Conservation (phyloP, 2,888 invertebrate species). For the Sialis fuliginosa region DNA sequence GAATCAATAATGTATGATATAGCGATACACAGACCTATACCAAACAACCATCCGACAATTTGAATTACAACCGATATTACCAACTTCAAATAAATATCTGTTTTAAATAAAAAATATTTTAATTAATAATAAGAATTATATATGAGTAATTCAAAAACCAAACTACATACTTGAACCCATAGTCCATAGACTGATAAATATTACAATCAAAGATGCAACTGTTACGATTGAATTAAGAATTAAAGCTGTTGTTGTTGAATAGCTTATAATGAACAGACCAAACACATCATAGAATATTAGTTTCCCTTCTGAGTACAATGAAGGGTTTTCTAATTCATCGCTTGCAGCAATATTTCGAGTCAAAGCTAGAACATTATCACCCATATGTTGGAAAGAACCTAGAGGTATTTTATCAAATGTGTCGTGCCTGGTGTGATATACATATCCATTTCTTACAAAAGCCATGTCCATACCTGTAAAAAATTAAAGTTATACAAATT, state of each 20-base stretch:
- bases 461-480: conserved; percentile 40
- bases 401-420: conserved; percentile 30
- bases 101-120: conserved; percentile 2
- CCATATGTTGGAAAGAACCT: conserved; percentile 44
- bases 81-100: conserved; percentile 4
- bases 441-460: conserved; percentile 41
- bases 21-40: conserved; percentile 16
- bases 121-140: not conserved
- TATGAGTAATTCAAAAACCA: conserved; percentile 7
- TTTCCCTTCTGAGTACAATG: conserved; percentile 7
- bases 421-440: conserved; percentile 45
- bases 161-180: conserved; percentile 8
- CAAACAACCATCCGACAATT: conserved; percentile 17
- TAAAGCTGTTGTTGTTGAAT: conserved; percentile 19
- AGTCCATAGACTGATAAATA: not conserved
- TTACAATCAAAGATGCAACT: conserved; percentile 5
- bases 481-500: conserved; percentile 5
- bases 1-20: conserved; percentile 24
- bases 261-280: conserved; percentile 30
- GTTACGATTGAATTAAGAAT: conserved; percentile 9
- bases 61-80: conserved; percentile 8
- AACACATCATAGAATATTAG: conserved; percentile 34
- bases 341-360: conserved; percentile 21
- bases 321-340: conserved; percentile 15
- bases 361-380: conserved; percentile 38